These are phyloP conservation scores for Acipenser ruthenus DNA, from an alignment of 2,797 vertebrate species.

Conservation along the genomic window DNA sequence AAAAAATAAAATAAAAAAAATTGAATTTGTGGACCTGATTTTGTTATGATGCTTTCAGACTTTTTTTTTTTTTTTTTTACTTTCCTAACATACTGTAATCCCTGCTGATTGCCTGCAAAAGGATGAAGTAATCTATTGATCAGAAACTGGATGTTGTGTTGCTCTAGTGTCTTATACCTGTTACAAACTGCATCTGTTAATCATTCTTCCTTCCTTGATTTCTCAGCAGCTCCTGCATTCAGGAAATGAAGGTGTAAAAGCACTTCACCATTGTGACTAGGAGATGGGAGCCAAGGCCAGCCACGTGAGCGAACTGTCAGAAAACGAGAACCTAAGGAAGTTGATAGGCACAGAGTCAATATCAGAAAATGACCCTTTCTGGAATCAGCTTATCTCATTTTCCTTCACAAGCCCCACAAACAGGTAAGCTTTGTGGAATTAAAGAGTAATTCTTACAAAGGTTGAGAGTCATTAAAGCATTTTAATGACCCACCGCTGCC, in stretches of 20 bases:
- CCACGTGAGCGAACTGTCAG: slow-evolving; percentile 80
- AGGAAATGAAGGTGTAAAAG: slow-evolving; percentile 54
- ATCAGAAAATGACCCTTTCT: slow-evolving; percentile 93
- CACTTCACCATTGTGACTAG: slow-evolving; percentile 11
- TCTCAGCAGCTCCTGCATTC: slow-evolving; percentile 8
- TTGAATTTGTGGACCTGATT: no score
- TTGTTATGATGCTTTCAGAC: no score
- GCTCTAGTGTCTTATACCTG: slow-evolving; percentile 14
- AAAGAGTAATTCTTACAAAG: no score
- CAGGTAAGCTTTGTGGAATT: slow-evolving; percentile 61
- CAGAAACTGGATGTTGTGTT: slow-evolving; percentile 7
- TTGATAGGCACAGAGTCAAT: slow-evolving; percentile 77
- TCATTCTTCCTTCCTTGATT: neutral
- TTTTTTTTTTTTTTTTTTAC: no score
- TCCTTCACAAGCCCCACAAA: slow-evolving; percentile 84
- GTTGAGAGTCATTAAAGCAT: no score
- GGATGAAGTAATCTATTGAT: slow-evolving; percentile 9
- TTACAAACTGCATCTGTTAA: slow-evolving; percentile 4
- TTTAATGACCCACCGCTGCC: no score
- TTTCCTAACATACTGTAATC: no score
- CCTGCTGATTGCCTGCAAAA: neutral
- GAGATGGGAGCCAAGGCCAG: slow-evolving; percentile 95
- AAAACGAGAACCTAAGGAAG: slow-evolving; percentile 78
- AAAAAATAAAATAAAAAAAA: no score
- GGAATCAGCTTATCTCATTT: slow-evolving; percentile 97